Base-by-base conservation (phyloP, 2,113 vertebrate genomes). In the Grammomys surdaster region DNA sequence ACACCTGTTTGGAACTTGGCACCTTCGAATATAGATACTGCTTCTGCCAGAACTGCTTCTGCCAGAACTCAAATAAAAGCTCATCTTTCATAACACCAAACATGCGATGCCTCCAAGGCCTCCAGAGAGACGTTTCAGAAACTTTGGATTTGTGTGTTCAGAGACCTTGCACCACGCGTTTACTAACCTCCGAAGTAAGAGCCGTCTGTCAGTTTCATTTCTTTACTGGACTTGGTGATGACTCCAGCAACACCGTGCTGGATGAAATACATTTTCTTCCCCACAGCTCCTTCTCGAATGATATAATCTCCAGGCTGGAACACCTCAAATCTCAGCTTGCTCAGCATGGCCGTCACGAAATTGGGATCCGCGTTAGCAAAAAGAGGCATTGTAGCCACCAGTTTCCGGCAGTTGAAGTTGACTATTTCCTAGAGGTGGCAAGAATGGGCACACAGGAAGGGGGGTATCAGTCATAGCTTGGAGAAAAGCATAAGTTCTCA, bases 261-360 rank as follows among this genome's bases (percentile, higher is more conserved):
- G 95, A 99, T 99, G 96, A 99, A 99, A 97, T 99, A 99, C 99
- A 99, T 99, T 98, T 99, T 99, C 98, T 99, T 99, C 54, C 99
- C 99, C 16, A 99, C 99, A 0, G 99, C 99, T 48, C 99, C 99
- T 98, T 99, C 99, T 80, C 99, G 98, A 92, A 99, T 99, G 40
- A 99, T 99, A 95, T 99, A 99, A 98, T 99, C 99, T 43, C 99
- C 99, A 69, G 99, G 99, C 14, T 99, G 99, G 97, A 99, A 99
- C 92, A 99, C 99, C 91, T 99, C 99, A 93, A 99, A 99, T 97
- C 99, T 99, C 96, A 99, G 93, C 97, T 99, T 99, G 98, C 99
- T 99, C 96, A 99, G 98, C 99, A 99, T 99, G 93, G 99, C 99
- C 1, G 99, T 99, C 97, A 99, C 99, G 86, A 99, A 99, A 98